Conservation (phyloP, 2,888 invertebrate species). For the Sicus ferrugineus region DNA sequence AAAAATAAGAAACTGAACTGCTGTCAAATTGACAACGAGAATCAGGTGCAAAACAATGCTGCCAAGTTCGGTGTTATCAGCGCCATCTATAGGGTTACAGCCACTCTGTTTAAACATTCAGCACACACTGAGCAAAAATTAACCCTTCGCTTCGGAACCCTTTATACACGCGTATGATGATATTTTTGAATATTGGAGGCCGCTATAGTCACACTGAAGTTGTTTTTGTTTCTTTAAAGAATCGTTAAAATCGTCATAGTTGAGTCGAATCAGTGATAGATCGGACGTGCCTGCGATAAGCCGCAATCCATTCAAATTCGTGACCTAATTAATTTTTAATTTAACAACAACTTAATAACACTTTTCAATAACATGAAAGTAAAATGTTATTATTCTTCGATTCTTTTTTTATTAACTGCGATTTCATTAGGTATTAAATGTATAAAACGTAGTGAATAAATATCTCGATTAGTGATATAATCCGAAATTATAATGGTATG, state of each 20-base stretch:
- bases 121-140: too few relatives aligned
- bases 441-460: neutral
- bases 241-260: neutral
- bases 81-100: neutral
- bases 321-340: neutral
- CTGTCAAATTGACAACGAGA: slow-evolving; percentile 22
- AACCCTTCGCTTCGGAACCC: too few relatives aligned
- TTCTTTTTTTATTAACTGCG: neutral
- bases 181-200: too few relatives aligned
- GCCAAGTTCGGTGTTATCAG: neutral
- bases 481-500: too few relatives aligned
- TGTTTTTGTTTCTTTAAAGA: too few relatives aligned
- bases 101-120: neutral
- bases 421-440: neutral
- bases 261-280: neutral
- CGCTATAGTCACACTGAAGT: too few relatives aligned
- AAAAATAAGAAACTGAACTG: slow-evolving; percentile 10
- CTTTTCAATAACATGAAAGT: neutral
- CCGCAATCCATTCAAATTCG: neutral
- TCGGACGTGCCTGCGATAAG: neutral
- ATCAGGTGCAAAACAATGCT: slow-evolving; percentile 21
- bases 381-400: neutral
- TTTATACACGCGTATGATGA: too few relatives aligned
- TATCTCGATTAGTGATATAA: slow-evolving; percentile 12
- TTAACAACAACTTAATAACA: neutral